Base-by-base conservation (phyloP, 2,888 invertebrate genomes). In the Hypomecis punctinalis region DNA sequence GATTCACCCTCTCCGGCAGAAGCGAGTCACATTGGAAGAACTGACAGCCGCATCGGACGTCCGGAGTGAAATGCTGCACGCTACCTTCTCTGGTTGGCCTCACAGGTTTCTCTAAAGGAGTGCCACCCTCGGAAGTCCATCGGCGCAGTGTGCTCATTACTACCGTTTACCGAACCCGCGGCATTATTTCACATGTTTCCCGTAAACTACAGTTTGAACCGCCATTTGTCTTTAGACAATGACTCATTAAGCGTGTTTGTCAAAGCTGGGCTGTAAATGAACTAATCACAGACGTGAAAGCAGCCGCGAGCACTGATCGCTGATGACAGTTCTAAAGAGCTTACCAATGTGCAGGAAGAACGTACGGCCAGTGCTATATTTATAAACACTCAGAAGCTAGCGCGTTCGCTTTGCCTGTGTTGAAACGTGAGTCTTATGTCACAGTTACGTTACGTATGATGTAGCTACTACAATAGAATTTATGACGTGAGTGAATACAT, bases 41-140 rank as follows among this genome's bases (percentile, higher is more conserved):
- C 91, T 97, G 97, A 91, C 97, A 97, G 74, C 94, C 97, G 89
- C 97, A 97, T 76, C 97, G 95, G 68, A 97, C 97, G 85, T 97
- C 97, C 80, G 96, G 94, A 66, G 97, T 95, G 76, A 94, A 94
- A 75, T 95, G 94, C 77, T 96, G 94, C 72, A 95, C 95, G 83
- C 96, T 95, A 82, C 96, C 95, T 83, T 95, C 95, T 79, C 96
- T 94, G 67, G 96, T 96, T 61, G 95, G 95, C 82, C 95, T 94
- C 78, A 95, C 93, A 69, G 94, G 93, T 80, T 94, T 95, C 77
- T 94, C 93, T 78, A 94, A 85, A 63, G 94, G 95, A 81, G 94
- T 87, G 61, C 94, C 94, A 76, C 96, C 96, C 86, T 95, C 96
- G 74, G 96, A 96, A 78, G 94, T 94, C 85, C 96, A 96, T 83